These are phyloP conservation scores for Aramus guarauna DNA, from an alignment of 2,113 vertebrate species.

Conservation along the genomic window DNA sequence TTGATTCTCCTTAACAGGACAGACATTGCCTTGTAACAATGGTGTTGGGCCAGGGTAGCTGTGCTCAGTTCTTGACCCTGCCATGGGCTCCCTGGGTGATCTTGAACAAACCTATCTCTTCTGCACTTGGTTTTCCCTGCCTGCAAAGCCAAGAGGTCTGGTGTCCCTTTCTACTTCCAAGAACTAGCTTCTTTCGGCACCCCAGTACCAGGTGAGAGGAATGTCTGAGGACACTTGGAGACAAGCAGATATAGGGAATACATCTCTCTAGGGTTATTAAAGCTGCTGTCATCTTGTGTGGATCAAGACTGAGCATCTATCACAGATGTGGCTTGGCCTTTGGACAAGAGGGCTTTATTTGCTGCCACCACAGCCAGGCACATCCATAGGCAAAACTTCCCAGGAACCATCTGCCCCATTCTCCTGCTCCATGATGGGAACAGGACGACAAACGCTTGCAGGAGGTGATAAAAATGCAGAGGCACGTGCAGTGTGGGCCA, in stretches of 20 bases:
- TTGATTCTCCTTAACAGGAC: neutral
- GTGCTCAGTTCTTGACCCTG: neutral
- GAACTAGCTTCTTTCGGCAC: neutral
- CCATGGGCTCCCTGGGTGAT: neutral
- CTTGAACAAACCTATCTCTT: neutral
- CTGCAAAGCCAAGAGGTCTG: neutral
- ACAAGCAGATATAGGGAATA: neutral
- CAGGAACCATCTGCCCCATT: neutral
- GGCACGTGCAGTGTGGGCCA: neutral
- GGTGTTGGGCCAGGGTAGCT: neutral
- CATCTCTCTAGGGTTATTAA: neutral
- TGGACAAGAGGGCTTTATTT: neutral
- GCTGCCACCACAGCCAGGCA: rapidly evolving
- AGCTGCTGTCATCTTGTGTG: rapidly evolving
- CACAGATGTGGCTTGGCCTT: rapidly evolving
- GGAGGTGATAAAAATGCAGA: neutral
- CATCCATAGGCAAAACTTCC: neutral
- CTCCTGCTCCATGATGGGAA: neutral
- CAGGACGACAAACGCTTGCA: neutral
- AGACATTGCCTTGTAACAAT: neutral
- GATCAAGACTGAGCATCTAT: neutral
- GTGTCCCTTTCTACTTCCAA: neutral
- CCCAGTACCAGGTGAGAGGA: too few species aligned
- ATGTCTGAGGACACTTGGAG: neutral
- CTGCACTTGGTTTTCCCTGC: neutral